phyloP scores from a whole-genome alignment of 2,797 vertebrate species.

The Alfaro cultratus region DNA sequence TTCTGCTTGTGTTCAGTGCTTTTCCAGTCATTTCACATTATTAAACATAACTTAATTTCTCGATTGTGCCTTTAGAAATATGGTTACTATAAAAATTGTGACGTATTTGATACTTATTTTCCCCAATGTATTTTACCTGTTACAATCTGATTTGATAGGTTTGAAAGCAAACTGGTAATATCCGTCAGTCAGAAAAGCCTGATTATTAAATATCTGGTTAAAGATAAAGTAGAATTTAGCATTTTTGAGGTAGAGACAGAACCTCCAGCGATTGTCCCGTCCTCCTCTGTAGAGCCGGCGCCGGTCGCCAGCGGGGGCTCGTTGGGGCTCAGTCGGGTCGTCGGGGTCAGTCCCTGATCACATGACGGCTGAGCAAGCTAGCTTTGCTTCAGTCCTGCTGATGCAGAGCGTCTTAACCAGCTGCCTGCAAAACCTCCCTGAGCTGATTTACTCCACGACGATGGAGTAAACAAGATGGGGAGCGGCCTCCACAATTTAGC shows the following conservation, averaged over 20 bases:
- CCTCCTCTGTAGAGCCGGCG: not conserved
- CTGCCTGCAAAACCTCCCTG: constrained; percentile 51
- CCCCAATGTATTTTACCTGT: not conserved
- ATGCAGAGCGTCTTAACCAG: constrained; percentile 35
- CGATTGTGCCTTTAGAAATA: too few relatives aligned
- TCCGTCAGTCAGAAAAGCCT: not conserved
- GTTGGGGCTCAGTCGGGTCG: not conserved
- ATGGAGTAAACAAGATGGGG: not conserved
- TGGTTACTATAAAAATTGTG: too few relatives aligned
- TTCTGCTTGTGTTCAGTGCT: too few relatives aligned
- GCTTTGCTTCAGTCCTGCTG: constrained; percentile 33
- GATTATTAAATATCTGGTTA: not conserved
- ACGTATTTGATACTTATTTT: too few relatives aligned
- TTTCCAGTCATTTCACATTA: too few relatives aligned
- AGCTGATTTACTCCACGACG: constrained; percentile 53
- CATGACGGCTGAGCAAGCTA: constrained; percentile 56
- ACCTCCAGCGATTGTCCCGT: not conserved
- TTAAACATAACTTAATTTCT: too few relatives aligned
- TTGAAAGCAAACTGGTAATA: not conserved
- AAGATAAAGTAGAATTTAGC: not conserved
- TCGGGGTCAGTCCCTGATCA: constrained; percentile 45
- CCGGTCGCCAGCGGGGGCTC: not conserved
- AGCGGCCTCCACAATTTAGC: not conserved
- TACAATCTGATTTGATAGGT: not conserved
- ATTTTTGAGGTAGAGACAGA: not conserved